These are phyloP conservation scores for Fratercula arctica DNA, from an alignment of 2,797 vertebrate species.

Conservation along the genomic window DNA sequence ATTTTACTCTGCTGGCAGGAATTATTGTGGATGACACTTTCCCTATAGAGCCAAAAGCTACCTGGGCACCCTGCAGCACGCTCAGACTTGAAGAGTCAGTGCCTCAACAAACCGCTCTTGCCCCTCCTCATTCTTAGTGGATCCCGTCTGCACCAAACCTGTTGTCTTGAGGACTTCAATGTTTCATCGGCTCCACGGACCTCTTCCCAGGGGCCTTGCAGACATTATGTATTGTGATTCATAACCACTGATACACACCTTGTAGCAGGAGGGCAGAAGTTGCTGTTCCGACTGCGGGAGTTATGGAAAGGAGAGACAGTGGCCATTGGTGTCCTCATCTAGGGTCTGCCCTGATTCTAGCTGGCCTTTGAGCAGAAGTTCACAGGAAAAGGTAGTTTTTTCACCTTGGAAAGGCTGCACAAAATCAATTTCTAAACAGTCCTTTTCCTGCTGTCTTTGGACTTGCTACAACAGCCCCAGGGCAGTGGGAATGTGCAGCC, in stretches of 20 bases:
- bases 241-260: neutral
- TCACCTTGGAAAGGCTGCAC: neutral
- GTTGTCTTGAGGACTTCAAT: neutral
- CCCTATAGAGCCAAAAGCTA: neutral
- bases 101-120: neutral
- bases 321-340: neutral
- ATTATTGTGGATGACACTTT: neutral
- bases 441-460: neutral
- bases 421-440: neutral
- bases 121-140: neutral
- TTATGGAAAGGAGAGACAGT: neutral
- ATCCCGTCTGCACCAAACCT: neutral
- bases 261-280: neutral
- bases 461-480: neutral
- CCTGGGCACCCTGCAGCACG: rapidly evolving
- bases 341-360: neutral
- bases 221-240: neutral
- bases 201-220: neutral
- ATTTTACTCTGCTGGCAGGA: neutral
- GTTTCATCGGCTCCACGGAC: neutral
- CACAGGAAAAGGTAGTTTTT: neutral
- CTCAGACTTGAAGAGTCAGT: neutral
- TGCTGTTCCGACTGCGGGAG: neutral
- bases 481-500: neutral
- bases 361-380: neutral